Evolutionary conservation across 1,140 invertebrate genomes (phyloP), one percentile per base, ranked within the genome.

Genomic region (Pseudachorutes palmiensis): DNA sequence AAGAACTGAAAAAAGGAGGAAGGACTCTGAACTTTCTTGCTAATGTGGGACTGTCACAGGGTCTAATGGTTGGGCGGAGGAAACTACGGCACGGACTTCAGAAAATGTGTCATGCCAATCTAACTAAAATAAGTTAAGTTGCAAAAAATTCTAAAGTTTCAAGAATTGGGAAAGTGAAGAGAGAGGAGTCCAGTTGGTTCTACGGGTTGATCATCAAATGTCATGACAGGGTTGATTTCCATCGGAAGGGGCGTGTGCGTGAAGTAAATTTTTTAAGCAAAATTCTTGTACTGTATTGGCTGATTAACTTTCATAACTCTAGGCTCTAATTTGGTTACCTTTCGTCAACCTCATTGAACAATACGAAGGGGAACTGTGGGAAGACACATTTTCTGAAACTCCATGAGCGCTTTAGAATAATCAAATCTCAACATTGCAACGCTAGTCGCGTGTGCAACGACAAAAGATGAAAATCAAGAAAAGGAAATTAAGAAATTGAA

Each of bases 351-450:
- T 41, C n/a, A n/a, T 63, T 36, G 9, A 61, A 30, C 14, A 41
- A 63, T 19, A 48, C 14, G 2, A 45, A 63, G 19, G 36, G 36
- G 19, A 36, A 45, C 12, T 24, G 36, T 88, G 86, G 86, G 84
- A 89, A 88, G 87, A 89, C 87, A 89, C 86, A 89, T 89, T 89
- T 89, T 89, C 88, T 88, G 87, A 86, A 80, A 76, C 51, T 73
- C 45, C 64, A 33, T 33, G 3, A 28, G 41, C 5, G 31, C 9
- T 63, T 14, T n/a, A 36, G 33, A 62, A 36, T 36, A 62, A 63
- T 49, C 32, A 48, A n/a, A n/a, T n/a, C n/a, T n/a, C n/a, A n/a
- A n/a, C n/a, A n/a, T n/a, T n/a, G n/a, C n/a, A n/a, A n/a, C n/a
- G n/a, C n/a, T n/a, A n/a, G n/a, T n/a, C n/a, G n/a, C n/a, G n/a